Percentiles rank a stretch among this genome's conserved stretches.
phyloP scores from a whole-genome alignment of 2,888 invertebrate species.

The Nebria brevicollis region DNA sequence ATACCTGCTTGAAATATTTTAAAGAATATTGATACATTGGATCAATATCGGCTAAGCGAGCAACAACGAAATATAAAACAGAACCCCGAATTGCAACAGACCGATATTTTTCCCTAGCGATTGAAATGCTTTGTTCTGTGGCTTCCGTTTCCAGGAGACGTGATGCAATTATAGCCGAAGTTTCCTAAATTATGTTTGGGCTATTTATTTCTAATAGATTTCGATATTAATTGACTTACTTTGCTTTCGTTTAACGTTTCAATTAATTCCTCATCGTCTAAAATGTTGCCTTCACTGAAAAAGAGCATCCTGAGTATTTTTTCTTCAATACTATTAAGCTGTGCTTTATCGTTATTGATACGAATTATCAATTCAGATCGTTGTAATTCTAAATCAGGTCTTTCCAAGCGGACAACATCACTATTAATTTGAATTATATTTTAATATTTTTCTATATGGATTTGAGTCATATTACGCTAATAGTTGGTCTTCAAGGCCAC shows the following conservation, averaged over 20 bases:
- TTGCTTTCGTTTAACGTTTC: conserved; percentile 91
- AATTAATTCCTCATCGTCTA: conserved; percentile 93
- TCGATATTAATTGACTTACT: conserved; percentile 59
- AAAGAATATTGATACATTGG: conserved; percentile 97
- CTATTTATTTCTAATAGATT: neutral
- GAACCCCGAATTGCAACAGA: conserved; percentile 89
- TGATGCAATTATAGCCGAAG: conserved; percentile 89
- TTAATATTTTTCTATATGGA: neutral
- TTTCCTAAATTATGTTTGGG: conserved; percentile 69
- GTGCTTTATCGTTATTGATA: conserved; percentile 87
- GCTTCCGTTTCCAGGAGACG: conserved; percentile 87
- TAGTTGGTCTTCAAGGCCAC: conserved; percentile 91
- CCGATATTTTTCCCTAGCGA: conserved; percentile 87
- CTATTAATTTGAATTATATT: conserved; percentile 59
- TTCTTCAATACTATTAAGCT: conserved; percentile 87
- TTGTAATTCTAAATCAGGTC: conserved; percentile 85
- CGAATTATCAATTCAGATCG: conserved; percentile 84
- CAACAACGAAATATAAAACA: conserved; percentile 90
- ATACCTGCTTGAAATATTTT: conserved; percentile 83
- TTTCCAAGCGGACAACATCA: conserved; percentile 89
- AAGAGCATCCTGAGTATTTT: conserved; percentile 87
- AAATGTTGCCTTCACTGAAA: conserved; percentile 86
- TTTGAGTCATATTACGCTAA: conserved; percentile 73
- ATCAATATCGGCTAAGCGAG: conserved; percentile 88
- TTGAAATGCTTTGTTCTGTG: conserved; percentile 86